Percentiles rank a stretch among this genome's conserved stretches.
These are phyloP conservation scores for Palloptera scutellata DNA, from an alignment of 2,888 invertebrate genomes.

Conservation along the genomic window DNA sequence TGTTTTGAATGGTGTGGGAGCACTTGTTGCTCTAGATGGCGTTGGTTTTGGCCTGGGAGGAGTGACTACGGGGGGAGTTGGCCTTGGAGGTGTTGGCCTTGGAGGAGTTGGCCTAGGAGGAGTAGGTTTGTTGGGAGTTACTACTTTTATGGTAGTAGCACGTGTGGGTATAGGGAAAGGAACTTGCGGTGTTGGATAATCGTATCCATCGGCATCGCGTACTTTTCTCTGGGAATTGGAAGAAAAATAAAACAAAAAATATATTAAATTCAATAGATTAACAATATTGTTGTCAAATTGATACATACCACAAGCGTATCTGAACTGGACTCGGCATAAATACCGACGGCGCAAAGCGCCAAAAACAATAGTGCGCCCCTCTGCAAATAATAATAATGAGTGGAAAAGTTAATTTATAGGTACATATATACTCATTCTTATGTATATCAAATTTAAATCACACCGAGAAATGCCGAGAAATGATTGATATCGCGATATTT, in stretches of 20 bases:
- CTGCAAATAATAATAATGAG: constrained; percentile 44
- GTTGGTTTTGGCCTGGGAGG: constrained; percentile 30
- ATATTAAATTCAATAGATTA: not conserved
- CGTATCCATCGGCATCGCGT: constrained; percentile 56
- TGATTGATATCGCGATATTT: not conserved
- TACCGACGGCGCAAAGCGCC: constrained; percentile 58
- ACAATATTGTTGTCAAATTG: not conserved
- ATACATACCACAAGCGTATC: constrained; percentile 53
- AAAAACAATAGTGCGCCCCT: constrained; percentile 59
- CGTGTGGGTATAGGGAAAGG: constrained; percentile 50
- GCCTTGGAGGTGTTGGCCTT: constrained; percentile 3
- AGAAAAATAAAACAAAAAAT: constrained; percentile 1
- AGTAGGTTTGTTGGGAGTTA: constrained; percentile 28
- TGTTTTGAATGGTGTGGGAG: constrained; percentile 42
- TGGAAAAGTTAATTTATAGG: too few relatives aligned
- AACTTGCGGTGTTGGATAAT: constrained; percentile 51
- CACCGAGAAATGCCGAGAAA: too few relatives aligned
- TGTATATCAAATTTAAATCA: too few relatives aligned
- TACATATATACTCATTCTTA: too few relatives aligned
- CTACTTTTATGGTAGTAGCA: constrained; percentile 26
- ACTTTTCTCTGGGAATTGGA: constrained; percentile 45
- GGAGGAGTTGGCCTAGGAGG: constrained; percentile 41
- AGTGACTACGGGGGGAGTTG: constrained; percentile 42
- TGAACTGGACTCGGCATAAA: constrained; percentile 50
- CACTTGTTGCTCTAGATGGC: too few relatives aligned